These are phyloP conservation scores for Hipposideros larvatus DNA, from an alignment of 2,797 vertebrate species.

Conservation along the genomic window DNA sequence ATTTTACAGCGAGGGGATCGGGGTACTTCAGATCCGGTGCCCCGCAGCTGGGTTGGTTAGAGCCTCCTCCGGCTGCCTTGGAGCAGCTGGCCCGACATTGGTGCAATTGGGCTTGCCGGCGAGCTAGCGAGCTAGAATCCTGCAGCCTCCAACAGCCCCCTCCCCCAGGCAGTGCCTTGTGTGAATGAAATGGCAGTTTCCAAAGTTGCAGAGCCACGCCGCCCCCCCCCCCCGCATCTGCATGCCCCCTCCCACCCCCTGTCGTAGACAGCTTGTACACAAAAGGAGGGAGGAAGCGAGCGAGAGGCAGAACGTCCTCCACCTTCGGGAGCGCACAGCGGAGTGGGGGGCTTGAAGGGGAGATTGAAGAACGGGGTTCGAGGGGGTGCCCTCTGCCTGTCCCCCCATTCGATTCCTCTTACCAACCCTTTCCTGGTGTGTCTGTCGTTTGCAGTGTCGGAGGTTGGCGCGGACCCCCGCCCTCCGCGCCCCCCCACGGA, in stretches of 20 bases:
- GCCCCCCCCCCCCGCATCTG: conserved; percentile 74
- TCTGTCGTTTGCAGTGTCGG: conserved; percentile 74
- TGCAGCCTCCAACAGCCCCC: conserved; percentile 57
- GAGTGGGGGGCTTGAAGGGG: conserved; percentile 66
- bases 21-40: not conserved
- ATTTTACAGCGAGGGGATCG: not conserved
- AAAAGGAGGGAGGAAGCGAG: conserved; percentile 85
- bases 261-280: conserved; percentile 85
- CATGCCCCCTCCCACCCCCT: conserved; percentile 80
- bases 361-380: not conserved
- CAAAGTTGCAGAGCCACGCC: conserved; percentile 84
- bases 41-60: not conserved
- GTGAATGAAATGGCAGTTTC: conserved; percentile 87
- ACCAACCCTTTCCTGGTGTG: conserved; percentile 45
- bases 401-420: not conserved
- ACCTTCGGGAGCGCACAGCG: conserved; percentile 79
- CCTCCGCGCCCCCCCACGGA: conserved; percentile 67
- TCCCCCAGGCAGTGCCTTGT: conserved; percentile 65
- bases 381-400: not conserved
- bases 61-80: not conserved
- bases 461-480: conserved; percentile 49
- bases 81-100: not conserved
- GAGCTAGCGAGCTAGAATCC: conserved; percentile 14
- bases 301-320: conserved; percentile 84
- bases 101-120: not conserved